A percentile compares a stretch with the other conserved stretches of the same genome.
phyloP scores from a whole-genome alignment of 2,797 vertebrate species.

The Sebastes hubbsi region DNA sequence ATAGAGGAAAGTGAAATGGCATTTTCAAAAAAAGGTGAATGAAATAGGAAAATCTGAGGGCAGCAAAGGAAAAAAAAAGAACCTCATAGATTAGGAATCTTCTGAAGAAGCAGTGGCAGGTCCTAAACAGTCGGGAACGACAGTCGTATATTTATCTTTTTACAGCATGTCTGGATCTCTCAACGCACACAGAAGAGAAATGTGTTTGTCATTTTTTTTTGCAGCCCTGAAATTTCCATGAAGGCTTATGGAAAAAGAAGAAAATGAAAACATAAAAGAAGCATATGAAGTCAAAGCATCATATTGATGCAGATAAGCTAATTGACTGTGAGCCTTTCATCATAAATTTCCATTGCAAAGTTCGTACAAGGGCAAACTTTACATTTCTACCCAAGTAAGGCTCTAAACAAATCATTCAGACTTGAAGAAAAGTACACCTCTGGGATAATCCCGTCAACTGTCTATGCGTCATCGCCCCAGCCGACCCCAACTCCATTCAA shows the following conservation, averaged over 20 bases:
- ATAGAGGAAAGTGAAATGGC: background rate
- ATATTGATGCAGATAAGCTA: background rate
- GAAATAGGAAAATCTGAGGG: background rate
- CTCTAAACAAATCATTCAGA: background rate
- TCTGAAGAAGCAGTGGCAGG: background rate
- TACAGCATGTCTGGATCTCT: slow-evolving; percentile 36
- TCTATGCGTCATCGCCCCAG: background rate
- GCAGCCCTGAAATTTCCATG: slow-evolving; percentile 15
- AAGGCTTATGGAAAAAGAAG: background rate
- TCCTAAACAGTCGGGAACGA: background rate
- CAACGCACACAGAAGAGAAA: background rate
- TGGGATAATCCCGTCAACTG: background rate
- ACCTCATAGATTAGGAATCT: slow-evolving; percentile 4
- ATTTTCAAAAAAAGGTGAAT: background rate
- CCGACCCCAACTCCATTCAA: background rate
- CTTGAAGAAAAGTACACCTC: background rate
- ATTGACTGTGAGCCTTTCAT: background rate
- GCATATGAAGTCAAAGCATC: background rate
- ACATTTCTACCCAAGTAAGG: background rate
- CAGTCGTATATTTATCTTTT: slow-evolving; percentile 38
- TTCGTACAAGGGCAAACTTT: background rate
- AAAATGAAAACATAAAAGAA: background rate
- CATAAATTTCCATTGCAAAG: background rate
- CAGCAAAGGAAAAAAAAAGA: background rate
- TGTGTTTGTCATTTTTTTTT: slow-evolving; percentile 22